A percentile compares a stretch with the other conserved stretches of the same genome.
phyloP scores from a whole-genome alignment of 2,113 vertebrate genomes.

The Notiomystis cincta region DNA sequence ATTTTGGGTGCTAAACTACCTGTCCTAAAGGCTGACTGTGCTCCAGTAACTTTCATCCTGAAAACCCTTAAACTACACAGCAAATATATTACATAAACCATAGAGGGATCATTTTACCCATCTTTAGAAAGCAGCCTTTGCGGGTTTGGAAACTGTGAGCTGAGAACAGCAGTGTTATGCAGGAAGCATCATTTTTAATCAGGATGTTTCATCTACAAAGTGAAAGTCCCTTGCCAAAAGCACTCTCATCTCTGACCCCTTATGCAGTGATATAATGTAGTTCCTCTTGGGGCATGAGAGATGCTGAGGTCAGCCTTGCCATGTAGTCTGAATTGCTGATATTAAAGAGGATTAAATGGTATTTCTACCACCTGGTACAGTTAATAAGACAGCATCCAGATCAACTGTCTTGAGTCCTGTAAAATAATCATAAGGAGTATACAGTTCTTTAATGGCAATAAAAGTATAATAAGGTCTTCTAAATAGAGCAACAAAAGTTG shows the following conservation, averaged over 20 bases:
- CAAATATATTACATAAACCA: slow-evolving; percentile 42
- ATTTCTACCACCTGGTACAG: slow-evolving; percentile 48
- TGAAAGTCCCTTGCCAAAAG: slow-evolving; percentile 36
- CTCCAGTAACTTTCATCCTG: slow-evolving; percentile 5
- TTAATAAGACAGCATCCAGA: slow-evolving; percentile 55
- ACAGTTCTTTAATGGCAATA: slow-evolving; percentile 42
- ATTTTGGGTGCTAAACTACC: slow-evolving; percentile 28
- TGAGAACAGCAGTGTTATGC: slow-evolving; percentile 28
- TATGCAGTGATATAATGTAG: slow-evolving; percentile 6
- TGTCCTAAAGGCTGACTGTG: not conserved
- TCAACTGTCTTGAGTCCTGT: slow-evolving; percentile 53
- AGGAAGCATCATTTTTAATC: slow-evolving; percentile 59
- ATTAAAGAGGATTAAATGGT: slow-evolving; percentile 59
- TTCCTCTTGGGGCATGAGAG: slow-evolving; percentile 26
- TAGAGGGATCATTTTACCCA: slow-evolving; percentile 25
- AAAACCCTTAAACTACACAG: slow-evolving; percentile 26
- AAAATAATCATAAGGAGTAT: slow-evolving; percentile 58
- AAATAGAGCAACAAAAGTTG: slow-evolving; percentile 55
- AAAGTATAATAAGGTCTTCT: slow-evolving; percentile 55
- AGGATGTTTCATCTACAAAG: slow-evolving; percentile 31
- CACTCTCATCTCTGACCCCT: slow-evolving; percentile 49
- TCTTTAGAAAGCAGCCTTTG: slow-evolving; percentile 44
- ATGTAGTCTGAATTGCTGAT: slow-evolving; percentile 43
- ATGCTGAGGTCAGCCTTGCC: slow-evolving; percentile 48
- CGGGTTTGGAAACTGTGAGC: slow-evolving; percentile 33